Conservation (phyloP, 2,113 vertebrate species). For the Isurus oxyrinchus region DNA sequence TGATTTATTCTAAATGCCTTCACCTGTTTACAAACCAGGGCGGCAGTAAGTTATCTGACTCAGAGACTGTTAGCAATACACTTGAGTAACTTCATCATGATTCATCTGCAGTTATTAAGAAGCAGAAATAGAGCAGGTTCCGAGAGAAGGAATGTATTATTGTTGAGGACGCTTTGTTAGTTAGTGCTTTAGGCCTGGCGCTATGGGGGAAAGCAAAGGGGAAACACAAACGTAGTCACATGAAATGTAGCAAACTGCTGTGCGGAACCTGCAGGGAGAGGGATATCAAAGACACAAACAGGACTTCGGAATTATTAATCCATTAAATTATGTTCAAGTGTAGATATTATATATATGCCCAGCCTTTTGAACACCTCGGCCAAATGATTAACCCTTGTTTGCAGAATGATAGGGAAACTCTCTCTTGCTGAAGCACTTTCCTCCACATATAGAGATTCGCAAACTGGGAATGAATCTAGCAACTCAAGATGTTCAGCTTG, state of each 20-base stretch:
- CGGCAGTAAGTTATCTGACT: neutral
- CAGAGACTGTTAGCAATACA: neutral
- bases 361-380: neutral
- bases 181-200: neutral
- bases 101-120: neutral
- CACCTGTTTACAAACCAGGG: neutral
- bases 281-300: neutral
- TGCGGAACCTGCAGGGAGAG: neutral
- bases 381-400: neutral
- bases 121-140: neutral
- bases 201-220: neutral
- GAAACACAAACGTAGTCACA: neutral
- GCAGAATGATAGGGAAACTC: neutral
- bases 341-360: no score
- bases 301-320: neutral
- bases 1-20: neutral
- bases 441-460: neutral
- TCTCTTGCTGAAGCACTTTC: neutral
- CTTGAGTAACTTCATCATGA: neutral
- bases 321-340: neutral
- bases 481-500: neutral
- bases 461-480: neutral
- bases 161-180: no score
- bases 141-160: neutral
- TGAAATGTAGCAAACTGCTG: neutral